Evolutionary conservation across 2,888 invertebrate genomes (phyloP), one percentile per base, ranked within the genome.

Genomic region (Caenorhabditis parvicauda): DNA sequence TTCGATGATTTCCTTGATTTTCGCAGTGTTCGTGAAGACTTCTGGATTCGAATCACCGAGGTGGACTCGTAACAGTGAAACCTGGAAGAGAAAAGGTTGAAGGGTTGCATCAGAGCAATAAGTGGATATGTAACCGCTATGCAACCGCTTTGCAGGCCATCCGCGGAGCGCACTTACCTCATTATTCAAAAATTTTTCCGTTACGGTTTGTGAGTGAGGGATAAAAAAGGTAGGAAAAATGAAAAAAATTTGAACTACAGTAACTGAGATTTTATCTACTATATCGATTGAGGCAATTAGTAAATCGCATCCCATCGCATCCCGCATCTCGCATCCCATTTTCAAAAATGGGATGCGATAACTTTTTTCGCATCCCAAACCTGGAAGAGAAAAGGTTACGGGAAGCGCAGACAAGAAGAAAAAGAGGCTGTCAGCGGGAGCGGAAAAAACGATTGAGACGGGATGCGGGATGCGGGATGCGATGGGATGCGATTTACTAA

Each of bases 1-100:
- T n/a, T 56, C 61, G 9, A 61, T 45, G n/a, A 61, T 32, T 12
- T 57, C 52, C 19, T 61, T 61, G 45, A 61, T 61, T 43, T 57
- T 56, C 1, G 46, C 57, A 0, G 61, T 38, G 37, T 61, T 61
- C 2, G 61, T 57, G 7, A 29, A 1, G 4, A 56, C 39, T 32
- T 9, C 12, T 38, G 1, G 3, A 21, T 44, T 28, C 24, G 3
- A 35, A 12, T 42, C 59, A 2, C 42, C 37, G 9, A 57, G 43
- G 17, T 54, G 52, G 28, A 56, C 56, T 25, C 56, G 52, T 21
- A 53, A 38, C 21, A 61, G 29, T 1, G 56, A 56, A 14, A 61
- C 56, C 59, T 58, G 25, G 43, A 57, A 32, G 9, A n/a, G 35
- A 32, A 32, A 32, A 32, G 35, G n/a, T 9, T 32, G n/a, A 12